Conservation (phyloP, 2,888 invertebrate genomes). For the Pyrgus malvae region DNA sequence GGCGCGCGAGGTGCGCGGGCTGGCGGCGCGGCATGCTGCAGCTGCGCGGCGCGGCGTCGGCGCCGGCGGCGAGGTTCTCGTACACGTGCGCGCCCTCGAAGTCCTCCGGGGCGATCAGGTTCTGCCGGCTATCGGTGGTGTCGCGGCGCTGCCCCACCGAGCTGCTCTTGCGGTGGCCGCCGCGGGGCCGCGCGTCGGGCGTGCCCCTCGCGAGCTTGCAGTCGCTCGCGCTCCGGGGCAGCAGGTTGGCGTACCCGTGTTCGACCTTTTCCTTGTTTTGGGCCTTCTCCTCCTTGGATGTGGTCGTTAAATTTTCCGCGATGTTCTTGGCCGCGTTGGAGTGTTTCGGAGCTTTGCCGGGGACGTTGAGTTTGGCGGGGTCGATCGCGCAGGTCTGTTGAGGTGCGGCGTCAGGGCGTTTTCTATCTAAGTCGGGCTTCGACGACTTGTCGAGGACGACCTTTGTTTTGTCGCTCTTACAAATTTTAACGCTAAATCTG, state of each 20-base stretch:
- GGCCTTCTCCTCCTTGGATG: conserved; percentile 49
- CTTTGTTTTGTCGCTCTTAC: conserved; percentile 86
- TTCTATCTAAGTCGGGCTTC: conserved; percentile 71
- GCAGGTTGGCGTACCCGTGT: conserved; percentile 68
- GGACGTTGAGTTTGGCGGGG: conserved; percentile 51
- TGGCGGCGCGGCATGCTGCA: conserved; percentile 76
- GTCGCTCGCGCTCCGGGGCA: conserved; percentile 72
- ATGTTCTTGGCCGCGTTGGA: conserved; percentile 51
- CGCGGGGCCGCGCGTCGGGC: conserved; percentile 54
- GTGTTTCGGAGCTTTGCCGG: conserved; percentile 53
- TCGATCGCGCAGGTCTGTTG: conserved; percentile 51
- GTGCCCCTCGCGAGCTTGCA: conserved; percentile 63
- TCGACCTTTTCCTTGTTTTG: conserved; percentile 46
- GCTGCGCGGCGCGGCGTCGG: conserved; percentile 65
- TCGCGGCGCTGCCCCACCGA: conserved; percentile 71
- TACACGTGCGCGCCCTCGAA: conserved; percentile 67
- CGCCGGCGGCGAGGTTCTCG: conserved; percentile 64
- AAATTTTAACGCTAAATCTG: conserved; percentile 90
- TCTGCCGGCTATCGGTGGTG: conserved; percentile 74
- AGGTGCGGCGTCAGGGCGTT: conserved; percentile 54
- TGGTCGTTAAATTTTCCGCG: conserved; percentile 41
- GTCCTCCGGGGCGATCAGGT: conserved; percentile 69
- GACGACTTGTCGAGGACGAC: conserved; percentile 82
- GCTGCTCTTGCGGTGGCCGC: conserved; percentile 71
- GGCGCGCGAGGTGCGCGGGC: conserved; percentile 57